A percentile compares a stretch with the other conserved stretches of the same genome.
Evolutionary conservation across 2,888 invertebrate species (phyloP).

Genomic region (Gnatocerus cornutus): DNA sequence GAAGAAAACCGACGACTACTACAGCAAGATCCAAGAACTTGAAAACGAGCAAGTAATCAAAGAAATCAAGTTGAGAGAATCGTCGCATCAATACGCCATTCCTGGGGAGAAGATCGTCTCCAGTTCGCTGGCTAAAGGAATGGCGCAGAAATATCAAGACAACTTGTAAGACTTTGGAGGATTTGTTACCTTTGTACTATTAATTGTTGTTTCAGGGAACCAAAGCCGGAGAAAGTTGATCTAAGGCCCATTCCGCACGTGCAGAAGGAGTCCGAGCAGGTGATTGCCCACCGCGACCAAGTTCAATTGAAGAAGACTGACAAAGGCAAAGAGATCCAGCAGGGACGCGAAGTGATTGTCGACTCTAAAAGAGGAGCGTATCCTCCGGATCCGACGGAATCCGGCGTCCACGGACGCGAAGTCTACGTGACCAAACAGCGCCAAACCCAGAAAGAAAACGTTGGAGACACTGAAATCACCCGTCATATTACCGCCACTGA

Average conservation of each 20-base stretch:
- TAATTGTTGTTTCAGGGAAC: constrained; percentile 73
- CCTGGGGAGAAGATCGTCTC: constrained; percentile 87
- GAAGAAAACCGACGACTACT: constrained; percentile 88
- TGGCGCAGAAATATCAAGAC: constrained; percentile 90
- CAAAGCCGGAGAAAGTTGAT: constrained; percentile 73
- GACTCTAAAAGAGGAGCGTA: constrained; percentile 68
- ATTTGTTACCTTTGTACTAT: constrained; percentile 7
- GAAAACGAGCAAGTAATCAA: constrained; percentile 90
- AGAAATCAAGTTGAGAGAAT: constrained; percentile 85
- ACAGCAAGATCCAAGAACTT: constrained; percentile 85
- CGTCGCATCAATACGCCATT: constrained; percentile 87
- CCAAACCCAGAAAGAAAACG: constrained; percentile 90
- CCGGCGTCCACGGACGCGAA: constrained; percentile 90
- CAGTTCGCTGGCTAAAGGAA: constrained; percentile 86
- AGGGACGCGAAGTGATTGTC: constrained; percentile 64
- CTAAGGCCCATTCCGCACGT: constrained; percentile 66
- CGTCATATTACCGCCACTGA: constrained; percentile 94
- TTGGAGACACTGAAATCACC: constrained; percentile 91
- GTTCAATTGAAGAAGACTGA: constrained; percentile 71
- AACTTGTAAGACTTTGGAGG: constrained; percentile 79
- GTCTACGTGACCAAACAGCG: constrained; percentile 90
- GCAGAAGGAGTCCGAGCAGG: constrained; percentile 61
- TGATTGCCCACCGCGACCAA: constrained; percentile 67
- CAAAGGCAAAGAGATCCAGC: constrained; percentile 71
- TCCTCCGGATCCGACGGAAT: constrained; percentile 85